These are phyloP conservation scores for Sciurus carolinensis DNA, from an alignment of 2,797 vertebrate species.

Conservation along the genomic window DNA sequence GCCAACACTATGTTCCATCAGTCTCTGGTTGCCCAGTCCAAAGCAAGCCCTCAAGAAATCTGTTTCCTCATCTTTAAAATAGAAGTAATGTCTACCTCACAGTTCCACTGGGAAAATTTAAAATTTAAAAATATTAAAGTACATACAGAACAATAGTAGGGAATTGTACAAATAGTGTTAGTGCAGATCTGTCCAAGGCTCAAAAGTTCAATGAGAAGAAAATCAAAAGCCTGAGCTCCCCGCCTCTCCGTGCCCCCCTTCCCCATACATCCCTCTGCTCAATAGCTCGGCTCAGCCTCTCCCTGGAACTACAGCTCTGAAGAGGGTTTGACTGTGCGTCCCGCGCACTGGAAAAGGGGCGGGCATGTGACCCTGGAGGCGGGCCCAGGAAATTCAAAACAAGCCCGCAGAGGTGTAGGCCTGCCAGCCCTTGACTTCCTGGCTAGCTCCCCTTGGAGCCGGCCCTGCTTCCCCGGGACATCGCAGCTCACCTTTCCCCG, in stretches of 20 bases:
- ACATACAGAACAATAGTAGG: not conserved
- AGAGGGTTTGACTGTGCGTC: slow-evolving; percentile 83
- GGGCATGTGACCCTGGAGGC: slow-evolving; percentile 85
- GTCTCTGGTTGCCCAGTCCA: not conserved
- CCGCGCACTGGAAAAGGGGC: slow-evolving; percentile 83
- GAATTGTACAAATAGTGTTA: not conserved
- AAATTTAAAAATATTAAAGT: too few species aligned
- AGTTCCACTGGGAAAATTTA: not conserved
- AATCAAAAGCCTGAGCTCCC: not conserved
- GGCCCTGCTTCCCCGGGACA: slow-evolving; percentile 13
- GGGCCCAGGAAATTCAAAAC: slow-evolving; percentile 87
- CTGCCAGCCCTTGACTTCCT: slow-evolving; percentile 74
- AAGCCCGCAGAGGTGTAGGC: slow-evolving; percentile 86
- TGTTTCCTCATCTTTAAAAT: slow-evolving; percentile 36
- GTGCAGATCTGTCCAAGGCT: not conserved
- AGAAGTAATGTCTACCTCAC: not conserved
- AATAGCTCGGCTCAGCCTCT: slow-evolving; percentile 58
- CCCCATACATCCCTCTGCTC: not conserved
- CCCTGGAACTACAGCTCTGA: slow-evolving; percentile 79
- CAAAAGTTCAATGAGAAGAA: not conserved
- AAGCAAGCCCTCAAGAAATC: slow-evolving; percentile 9
- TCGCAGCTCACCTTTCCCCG: slow-evolving; percentile 76
- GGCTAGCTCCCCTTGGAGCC: not conserved
- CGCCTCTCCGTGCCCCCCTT: slow-evolving; percentile 9
- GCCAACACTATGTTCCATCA: slow-evolving; percentile 10